Percentiles rank a stretch among this genome's conserved stretches.
Conservation (phyloP, 2,888 invertebrate genomes). For the Lasioglossum pauxillum region DNA sequence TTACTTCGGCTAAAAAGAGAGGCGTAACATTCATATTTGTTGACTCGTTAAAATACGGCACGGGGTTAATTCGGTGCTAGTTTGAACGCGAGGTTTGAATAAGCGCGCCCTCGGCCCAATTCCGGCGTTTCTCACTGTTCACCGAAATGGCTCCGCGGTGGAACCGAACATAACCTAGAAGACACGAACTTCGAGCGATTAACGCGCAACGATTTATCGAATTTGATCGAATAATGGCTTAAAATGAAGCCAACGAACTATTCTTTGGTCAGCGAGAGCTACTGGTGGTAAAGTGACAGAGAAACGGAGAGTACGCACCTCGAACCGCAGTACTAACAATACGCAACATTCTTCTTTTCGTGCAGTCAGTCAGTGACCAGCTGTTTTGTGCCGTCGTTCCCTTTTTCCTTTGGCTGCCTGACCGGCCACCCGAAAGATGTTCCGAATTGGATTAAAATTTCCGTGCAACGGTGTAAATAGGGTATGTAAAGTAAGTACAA, state of each 20-base stretch:
- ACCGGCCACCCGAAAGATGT: constrained; percentile 83
- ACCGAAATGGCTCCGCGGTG: constrained; percentile 35
- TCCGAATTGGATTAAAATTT: constrained; percentile 84
- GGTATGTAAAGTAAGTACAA: constrained; percentile 76
- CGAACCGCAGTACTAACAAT: constrained; percentile 71
- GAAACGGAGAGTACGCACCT: constrained; percentile 63
- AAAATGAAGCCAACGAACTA: constrained; percentile 33
- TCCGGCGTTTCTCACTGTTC: constrained; percentile 62
- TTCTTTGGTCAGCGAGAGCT: constrained; percentile 34
- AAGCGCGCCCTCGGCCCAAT: constrained; percentile 48
- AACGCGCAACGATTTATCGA: constrained; percentile 11
- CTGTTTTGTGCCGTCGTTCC: constrained; percentile 81
- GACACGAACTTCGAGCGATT: constrained; percentile 14
- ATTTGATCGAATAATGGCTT: constrained; percentile 31
- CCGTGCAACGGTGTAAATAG: constrained; percentile 82
- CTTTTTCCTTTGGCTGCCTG: constrained; percentile 78
- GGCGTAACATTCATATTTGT: no score
- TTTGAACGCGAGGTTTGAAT: constrained; percentile 27
- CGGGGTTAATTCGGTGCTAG: no score
- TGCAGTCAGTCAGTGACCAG: constrained; percentile 72
- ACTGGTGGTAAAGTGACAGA: not conserved
- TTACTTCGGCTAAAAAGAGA: no score
- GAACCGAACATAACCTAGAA: constrained; percentile 52
- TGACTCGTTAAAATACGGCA: no score
- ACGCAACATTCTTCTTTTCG: constrained; percentile 79